Base-by-base conservation (phyloP, 2,113 vertebrate species). In the Casuarius casuarius region DNA sequence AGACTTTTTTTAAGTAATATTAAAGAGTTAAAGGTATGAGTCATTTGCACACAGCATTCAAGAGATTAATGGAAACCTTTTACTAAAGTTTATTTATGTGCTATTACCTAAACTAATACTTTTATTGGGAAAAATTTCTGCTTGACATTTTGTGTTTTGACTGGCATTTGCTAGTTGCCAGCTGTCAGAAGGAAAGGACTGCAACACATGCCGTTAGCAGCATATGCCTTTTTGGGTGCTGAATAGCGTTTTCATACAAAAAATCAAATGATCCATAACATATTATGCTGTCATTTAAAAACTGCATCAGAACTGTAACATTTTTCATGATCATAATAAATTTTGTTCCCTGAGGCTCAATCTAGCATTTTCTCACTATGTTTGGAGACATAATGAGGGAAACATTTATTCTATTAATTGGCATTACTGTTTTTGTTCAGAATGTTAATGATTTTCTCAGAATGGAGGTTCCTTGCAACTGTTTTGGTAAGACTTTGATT, bases 191-290 rank as follows among this genome's bases (percentile, higher is more conserved):
- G 97, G 94, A 96, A 97, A 97, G 95, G 97, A 96, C 87, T 92
- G 92, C 74, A 93, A 97, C 94, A 96, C 95, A 97, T 89, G 96
- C 97, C 94, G 80, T 97, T 91, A 97, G 97, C 96, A 96, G 95
- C 98, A 98, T 98, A 97, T 97, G 98, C 98, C 98, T 98, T 98
- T 98, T 98, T 97, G 71, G 97, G 97, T 29, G 4, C 93, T 77
- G 95, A 97, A 97, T 87, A 96, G 44, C 28, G 2, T 97, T 98
- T 98, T 98, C 94, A 95, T 98, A 94, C 79, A 97, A 97, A 97
- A 98, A 97, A 97, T 98, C 98, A 98, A 99, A 99, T 99, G 98
- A 99, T 99, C 98, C 98, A 98, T 98, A 98, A 99, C 98, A 97
- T 98, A 99, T 98, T 98, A 98, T 97, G 97, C 97, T 99, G 98